These are phyloP conservation scores for Crossocerus cetratus DNA, from an alignment of 2,888 invertebrate genomes.

Conservation along the genomic window DNA sequence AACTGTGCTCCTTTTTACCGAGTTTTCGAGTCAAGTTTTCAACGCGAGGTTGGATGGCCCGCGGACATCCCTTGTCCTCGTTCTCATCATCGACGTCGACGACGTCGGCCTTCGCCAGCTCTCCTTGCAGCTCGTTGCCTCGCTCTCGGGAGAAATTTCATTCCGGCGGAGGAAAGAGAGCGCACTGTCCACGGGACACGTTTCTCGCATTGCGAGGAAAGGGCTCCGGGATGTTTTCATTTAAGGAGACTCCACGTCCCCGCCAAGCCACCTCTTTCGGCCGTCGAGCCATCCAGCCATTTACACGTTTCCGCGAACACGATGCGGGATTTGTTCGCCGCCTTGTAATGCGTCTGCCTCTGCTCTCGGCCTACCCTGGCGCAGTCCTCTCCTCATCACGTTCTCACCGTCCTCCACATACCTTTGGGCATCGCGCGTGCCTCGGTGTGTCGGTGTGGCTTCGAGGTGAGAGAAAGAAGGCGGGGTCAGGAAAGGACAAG, in stretches of 20 bases:
- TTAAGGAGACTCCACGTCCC: constrained; percentile 28
- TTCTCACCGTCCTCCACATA: no score
- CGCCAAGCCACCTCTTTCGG: background rate
- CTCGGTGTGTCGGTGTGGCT: no score
- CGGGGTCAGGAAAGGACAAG: no score
- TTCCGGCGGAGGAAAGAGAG: constrained; percentile 14
- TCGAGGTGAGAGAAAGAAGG: no score
- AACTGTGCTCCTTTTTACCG: constrained; percentile 8
- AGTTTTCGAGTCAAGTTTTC: constrained; percentile 55
- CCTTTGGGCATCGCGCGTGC: no score
- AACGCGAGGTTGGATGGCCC: constrained; percentile 43
- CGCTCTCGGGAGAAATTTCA: constrained; percentile 17
- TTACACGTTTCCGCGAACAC: constrained; percentile 26
- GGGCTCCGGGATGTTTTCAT: constrained; percentile 46
- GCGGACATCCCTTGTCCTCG: constrained; percentile 44
- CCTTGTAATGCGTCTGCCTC: constrained; percentile 5
- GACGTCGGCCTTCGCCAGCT: background rate
- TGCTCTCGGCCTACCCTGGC: no score
- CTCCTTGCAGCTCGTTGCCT: constrained; percentile 5
- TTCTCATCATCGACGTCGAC: constrained; percentile 13
- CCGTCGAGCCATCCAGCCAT: constrained; percentile 11
- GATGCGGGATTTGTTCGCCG: constrained; percentile 35
- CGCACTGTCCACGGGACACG: constrained; percentile 33
- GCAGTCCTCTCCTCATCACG: no score
- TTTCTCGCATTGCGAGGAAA: constrained; percentile 12